phyloP scores from a whole-genome alignment of 2,888 invertebrate species.

The Ptychoptera albimana region DNA sequence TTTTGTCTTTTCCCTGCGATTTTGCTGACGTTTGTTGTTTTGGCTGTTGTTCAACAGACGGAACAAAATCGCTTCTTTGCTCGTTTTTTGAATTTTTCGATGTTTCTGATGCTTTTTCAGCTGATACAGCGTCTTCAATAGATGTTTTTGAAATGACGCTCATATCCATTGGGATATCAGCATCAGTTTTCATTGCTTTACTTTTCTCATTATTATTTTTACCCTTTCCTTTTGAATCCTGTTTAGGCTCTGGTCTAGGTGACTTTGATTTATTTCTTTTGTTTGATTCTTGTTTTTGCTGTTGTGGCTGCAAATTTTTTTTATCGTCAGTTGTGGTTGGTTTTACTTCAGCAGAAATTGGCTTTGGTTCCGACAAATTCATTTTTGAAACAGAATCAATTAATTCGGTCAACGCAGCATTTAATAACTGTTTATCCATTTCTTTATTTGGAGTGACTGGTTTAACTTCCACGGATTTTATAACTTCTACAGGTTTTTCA shows the following conservation, averaged over 20 bases:
- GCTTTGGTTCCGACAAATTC: too few relatives aligned
- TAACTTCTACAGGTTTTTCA: neutral
- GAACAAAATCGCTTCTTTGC: conserved; percentile 10
- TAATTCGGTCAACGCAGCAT: conserved; percentile 1
- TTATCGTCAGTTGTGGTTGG: neutral
- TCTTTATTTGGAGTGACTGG: neutral
- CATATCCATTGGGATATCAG: conserved; percentile 2
- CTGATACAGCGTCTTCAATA: neutral
- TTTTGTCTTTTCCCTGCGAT: neutral
- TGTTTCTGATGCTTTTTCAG: neutral
- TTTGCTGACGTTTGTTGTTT: conserved; percentile 1
- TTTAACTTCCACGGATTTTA: neutral
- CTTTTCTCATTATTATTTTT: neutral
- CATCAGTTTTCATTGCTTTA: neutral
- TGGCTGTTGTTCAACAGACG: conserved; percentile 6
- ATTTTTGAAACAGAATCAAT: conserved; percentile 1
- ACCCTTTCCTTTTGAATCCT: neutral
- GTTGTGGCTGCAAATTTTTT: neutral
- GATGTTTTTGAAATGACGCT: conserved; percentile 2
- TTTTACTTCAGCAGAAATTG: too few relatives aligned
- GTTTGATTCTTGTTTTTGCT: neutral
- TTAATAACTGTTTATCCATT: conserved; percentile 1
- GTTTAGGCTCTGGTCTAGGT: neutral
- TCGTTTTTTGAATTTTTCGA: conserved; percentile 8
- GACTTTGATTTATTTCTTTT: neutral